Evolutionary conservation across 1,140 invertebrate genomes (phyloP).

Genomic region (Belonocnema kinseyi): DNA sequence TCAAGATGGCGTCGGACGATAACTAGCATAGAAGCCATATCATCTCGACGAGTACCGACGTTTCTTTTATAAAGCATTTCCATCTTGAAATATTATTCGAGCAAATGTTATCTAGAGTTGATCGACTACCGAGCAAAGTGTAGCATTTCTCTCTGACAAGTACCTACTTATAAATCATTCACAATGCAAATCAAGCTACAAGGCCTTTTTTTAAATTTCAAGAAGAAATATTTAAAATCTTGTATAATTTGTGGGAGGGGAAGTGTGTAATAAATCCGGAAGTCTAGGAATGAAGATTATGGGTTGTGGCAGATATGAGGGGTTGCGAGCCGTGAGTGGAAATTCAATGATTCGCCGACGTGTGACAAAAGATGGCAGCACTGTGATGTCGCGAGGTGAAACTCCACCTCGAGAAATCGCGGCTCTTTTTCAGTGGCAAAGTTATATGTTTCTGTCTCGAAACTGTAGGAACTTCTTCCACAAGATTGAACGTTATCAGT

Average conservation of each 20-base stretch:
- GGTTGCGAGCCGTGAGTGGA: neutral
- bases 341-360: neutral
- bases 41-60: conserved; percentile 1
- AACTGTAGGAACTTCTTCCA: conserved; percentile 30
- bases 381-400: neutral
- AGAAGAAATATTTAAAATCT: neutral
- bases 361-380: conserved; percentile 15
- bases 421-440: conserved; percentile 1
- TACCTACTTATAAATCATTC: conserved; percentile 3
- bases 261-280: neutral
- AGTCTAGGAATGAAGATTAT: neutral
- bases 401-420: conserved; percentile 12
- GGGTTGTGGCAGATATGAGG: neutral
- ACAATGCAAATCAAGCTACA: conserved; percentile 6
- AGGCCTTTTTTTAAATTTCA: neutral
- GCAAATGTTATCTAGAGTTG: conserved; percentile 7
- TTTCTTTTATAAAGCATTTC: conserved; percentile 11
- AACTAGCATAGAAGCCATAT: conserved; percentile 19
- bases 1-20: conserved; percentile 34
- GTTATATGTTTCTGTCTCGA: conserved; percentile 4
- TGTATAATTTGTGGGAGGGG: neutral
- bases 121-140: conserved; percentile 29
- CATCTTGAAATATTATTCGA: conserved; percentile 29
- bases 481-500: conserved; percentile 39
- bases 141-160: conserved; percentile 28